A percentile compares a stretch with the other conserved stretches of the same genome.
Conservation (phyloP, 2,113 vertebrate genomes). For the Sebastes fasciatus region DNA sequence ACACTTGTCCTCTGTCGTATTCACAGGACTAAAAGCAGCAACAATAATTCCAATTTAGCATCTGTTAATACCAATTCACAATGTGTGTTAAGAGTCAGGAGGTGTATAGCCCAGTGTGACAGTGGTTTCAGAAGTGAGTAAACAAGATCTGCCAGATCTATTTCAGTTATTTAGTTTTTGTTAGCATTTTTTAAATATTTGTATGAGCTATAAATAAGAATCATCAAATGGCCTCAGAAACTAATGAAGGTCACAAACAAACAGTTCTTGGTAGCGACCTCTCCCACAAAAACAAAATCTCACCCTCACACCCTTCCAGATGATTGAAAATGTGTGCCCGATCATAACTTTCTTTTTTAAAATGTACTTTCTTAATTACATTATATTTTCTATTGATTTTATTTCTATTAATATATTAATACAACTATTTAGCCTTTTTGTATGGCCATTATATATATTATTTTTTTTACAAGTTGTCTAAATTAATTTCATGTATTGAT, state of each 20-base stretch:
- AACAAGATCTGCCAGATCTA: not conserved
- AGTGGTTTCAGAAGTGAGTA: not conserved
- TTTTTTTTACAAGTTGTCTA: not conserved
- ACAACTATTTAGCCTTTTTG: not conserved
- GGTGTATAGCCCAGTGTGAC: not conserved
- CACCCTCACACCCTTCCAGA: no score
- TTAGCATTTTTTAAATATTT: not conserved
- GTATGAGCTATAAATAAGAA: not conserved
- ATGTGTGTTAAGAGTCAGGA: not conserved
- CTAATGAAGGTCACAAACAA: not conserved
- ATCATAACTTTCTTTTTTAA: no score
- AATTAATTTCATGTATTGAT: not conserved
- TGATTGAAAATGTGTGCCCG: not conserved
- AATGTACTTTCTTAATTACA: not conserved
- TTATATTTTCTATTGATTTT: not conserved
- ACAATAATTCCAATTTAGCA: not conserved
- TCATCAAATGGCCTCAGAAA: not conserved
- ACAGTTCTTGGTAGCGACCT: not conserved
- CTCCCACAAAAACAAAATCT: not conserved
- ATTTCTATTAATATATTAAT: not conserved
- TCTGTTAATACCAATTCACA: not conserved
- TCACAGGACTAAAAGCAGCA: not conserved
- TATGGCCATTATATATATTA: not conserved
- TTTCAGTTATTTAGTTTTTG: not conserved
- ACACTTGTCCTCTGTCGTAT: no score